Evolutionary conservation across 1,140 invertebrate species (phyloP).

Genomic region (Ylistrum balloti): DNA sequence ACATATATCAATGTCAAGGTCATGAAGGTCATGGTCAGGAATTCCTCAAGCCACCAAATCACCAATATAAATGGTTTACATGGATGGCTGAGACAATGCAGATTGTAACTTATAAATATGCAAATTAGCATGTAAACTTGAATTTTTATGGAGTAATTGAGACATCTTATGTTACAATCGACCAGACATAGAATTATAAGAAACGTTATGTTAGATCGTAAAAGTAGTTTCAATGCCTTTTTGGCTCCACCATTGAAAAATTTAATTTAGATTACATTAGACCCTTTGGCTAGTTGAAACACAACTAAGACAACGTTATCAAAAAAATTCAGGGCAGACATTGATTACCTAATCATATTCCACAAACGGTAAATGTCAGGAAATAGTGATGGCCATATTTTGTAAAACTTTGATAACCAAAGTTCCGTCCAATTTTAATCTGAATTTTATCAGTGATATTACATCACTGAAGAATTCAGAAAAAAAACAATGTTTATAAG

Average conservation of each 20-base stretch:
- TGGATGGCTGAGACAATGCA: not conserved
- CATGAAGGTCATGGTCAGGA: not conserved
- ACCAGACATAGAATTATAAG: not conserved
- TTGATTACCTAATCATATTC: slow-evolving; percentile 21
- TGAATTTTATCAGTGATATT: not conserved
- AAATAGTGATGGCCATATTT: not conserved
- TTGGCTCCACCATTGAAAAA: slow-evolving; percentile 24
- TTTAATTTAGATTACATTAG: slow-evolving; percentile 23
- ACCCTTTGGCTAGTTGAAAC: slow-evolving; percentile 23
- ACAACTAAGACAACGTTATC: not conserved
- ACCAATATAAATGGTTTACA: not conserved
- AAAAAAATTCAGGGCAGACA: not conserved
- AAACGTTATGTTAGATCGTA: not conserved
- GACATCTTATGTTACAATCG: not conserved
- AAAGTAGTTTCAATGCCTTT: not conserved
- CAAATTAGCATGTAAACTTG: not conserved
- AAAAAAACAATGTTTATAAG: not conserved
- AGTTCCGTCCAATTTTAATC: too few species aligned
- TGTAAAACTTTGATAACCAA: not conserved
- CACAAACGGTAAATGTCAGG: not conserved
- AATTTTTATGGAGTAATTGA: not conserved
- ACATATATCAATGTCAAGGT: too few species aligned
- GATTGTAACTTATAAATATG: slow-evolving; percentile 30
- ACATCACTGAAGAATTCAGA: not conserved
- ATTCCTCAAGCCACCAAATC: not conserved